Evolutionary conservation across 2,113 vertebrate genomes (phyloP), one percentile per base, ranked within the genome.

Genomic region (Sialia sialis): DNA sequence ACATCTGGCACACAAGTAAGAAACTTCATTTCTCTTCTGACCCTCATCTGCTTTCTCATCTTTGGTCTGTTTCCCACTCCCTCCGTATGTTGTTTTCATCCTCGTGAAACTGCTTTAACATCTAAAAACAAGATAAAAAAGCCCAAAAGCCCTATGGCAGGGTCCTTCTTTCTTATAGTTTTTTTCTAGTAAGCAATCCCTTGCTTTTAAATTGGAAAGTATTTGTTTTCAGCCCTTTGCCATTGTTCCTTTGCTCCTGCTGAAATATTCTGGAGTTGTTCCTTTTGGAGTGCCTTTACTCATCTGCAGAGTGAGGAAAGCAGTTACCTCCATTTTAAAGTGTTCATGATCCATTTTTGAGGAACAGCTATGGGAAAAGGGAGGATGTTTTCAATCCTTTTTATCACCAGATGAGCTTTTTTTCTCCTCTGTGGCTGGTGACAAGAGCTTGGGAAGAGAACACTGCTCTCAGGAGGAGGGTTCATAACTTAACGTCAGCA

Each of bases 211-310:
- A 89, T 17, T 9, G 49, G 16, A 8, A 88, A 74, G 6, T 9
- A 1, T 81, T 73, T 44, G 26, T 12, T n/a, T 51, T 84, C 34
- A 78, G 7, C 32, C n/a, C 10, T 72, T 80, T 68, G n/a, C 15
- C 0, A 0, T 6, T 36, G 8, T 39, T 72, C 8, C 26, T 43
- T 29, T 62, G 15, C 11, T 72, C 5, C 29, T 36, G 34, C 18
- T 66, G 59, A 79, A 25, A 9, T 64, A 36, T 11, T 16, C 34
- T 68, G 32, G 27, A 30, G 2, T 16, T 26, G 21, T 11, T 77
- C 34, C 17, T 75, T 70, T 46, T 59, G 11, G 30, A 22, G 29
- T 22, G 51, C 34, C 15, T 87, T 75, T 44, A 60, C 6, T 49
- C 23, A 34, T 7, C 11, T 52, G 43, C n/a, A 58, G 64, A 38